Base-by-base conservation (phyloP, 2,888 invertebrate species). In the Enoplolaimus lenunculus region DNA sequence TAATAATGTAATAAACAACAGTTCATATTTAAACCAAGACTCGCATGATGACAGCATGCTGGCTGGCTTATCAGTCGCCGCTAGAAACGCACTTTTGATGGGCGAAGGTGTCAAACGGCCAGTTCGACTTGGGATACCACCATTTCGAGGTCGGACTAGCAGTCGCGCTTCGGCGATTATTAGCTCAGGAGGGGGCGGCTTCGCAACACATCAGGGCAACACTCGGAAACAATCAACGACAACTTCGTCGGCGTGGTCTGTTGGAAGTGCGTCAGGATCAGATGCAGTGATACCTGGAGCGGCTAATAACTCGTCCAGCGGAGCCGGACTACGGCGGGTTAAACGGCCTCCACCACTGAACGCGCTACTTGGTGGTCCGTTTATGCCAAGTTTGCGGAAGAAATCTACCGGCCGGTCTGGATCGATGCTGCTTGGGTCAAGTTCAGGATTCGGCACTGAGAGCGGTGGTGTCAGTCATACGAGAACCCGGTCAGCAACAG, bases 361-460 rank as follows among this genome's bases (percentile, higher is more conserved):
- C n/a, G 26, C 34, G 7, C 34, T 34, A 29, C 67, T 33, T n/a
- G 67, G 34, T 13, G 67, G 67, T 33, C 67, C 67, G 33, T 66
- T 66, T 31, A 66, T 66, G 67, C 67, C 67, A 3, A 66, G 34
- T 31, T 34, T 66, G 3, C 31, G 67, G 31, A 66, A 66, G 34
- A 7, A 21, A 45, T 45, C 45, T 13, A 45, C 45, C n/a, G n/a
- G n/a, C n/a, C n/a, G n/a, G n/a, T n/a, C n/a, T n/a, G n/a, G n/a
- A n/a, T n/a, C n/a, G n/a, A n/a, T n/a, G n/a, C n/a, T n/a, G n/a
- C n/a, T n/a, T n/a, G n/a, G n/a, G n/a, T n/a, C n/a, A n/a, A n/a
- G n/a, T n/a, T n/a, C n/a, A n/a, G n/a, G n/a, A n/a, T n/a, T n/a
- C n/a, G n/a, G n/a, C n/a, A n/a, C n/a, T n/a, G n/a, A n/a, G n/a